Evolutionary conservation across 2,797 vertebrate species (phyloP), one percentile per base, ranked within the genome.

Genomic region (Argentina silus): DNA sequence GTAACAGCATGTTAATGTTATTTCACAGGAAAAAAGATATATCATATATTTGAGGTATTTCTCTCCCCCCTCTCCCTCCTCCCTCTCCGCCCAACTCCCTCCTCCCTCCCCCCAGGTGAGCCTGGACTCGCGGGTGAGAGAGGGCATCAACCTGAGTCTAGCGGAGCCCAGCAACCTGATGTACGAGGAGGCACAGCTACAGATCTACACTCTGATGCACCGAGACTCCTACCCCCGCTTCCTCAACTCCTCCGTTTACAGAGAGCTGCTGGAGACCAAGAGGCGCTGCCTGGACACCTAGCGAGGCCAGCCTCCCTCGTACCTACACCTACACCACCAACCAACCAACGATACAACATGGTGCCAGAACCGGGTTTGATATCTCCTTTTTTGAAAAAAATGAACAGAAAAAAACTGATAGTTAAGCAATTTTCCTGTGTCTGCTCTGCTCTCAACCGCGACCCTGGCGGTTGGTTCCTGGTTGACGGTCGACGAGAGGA

Each of bases 171-270:
- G 91, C 84, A 94, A 94, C 89, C 89, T 95, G 82, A 99, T 99
- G 97, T 99, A 99, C 55, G 97, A 98, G 90, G 98, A 99, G 77
- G 98, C 98, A 45, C 98, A 99, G 84, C 96, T 99, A 76, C 98
- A 99, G 93, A 99, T 99, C 90, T 99, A 99, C 88, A 99, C 96
- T 51, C 92, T 99, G 90, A 99, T 99, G 98, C 98, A 99, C 93
- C 97, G 98, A 86, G 98, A 99, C 95, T 99, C 98, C 92, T 99
- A 95, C 85, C 98, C 98, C 78, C 96, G 98, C 89, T 99, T 99
- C 95, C 96, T 99, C 95, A 99, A 98, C 95, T 99, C 98, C 88
- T 94, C 96, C 72, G 93, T 98, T 94, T 99, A 98, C 94, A 97
- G 97, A 91, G 95, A 97, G 90, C 95, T 98, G 86, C 92, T 98